Base-by-base conservation (phyloP, 2,888 invertebrate genomes). In the Hydraecia micacea region DNA sequence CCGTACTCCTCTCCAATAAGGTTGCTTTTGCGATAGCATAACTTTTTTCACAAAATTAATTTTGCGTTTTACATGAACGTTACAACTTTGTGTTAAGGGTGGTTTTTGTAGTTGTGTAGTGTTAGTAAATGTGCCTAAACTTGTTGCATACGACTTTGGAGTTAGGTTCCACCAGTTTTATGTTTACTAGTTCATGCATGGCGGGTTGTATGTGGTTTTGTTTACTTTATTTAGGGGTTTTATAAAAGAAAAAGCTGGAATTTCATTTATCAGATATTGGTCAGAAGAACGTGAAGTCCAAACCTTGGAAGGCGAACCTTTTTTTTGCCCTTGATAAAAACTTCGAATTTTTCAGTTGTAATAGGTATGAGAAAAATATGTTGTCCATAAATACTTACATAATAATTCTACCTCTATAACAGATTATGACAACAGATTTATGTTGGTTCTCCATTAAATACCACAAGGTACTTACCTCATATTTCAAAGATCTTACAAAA, bases 81-180 rank as follows among this genome's bases (percentile, higher is more conserved):
- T 76, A 76, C 9, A 5, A 0, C 49, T 1, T 68, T 39, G 70
- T 60, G 18, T 46, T 79, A 81, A 46, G 58, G 55, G 72, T 78
- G 52, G 52, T 60, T 72, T 73, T 85, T 65, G 46, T 7, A 58
- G 46, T 49, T 32, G 13, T 60, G 6, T n/a, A 15, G 21, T 25
- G 52, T 32, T 32, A 13, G 46, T 73, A 39, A 55, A 7, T 69
- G 25, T 71, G 63, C 25, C 36, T 60, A 42, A 81, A 89, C 88
- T 87, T 88, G 88, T 88, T 88, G 88, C 88, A 84, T 79, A 87
- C 68, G 71, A 84, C 77, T 84, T 77, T 42, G 70, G 67, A 52
- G 77, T 80, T 86, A 63, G 77, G 67, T 82, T 60, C 49, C 75
- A 73, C n/a, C 18, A 83, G 76, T 76, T 82, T 82, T 75, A 73